A percentile compares a stretch with the other conserved stretches of the same genome.
Evolutionary conservation across 2,888 invertebrate genomes (phyloP).

Genomic region (Cheilosia grossa): DNA sequence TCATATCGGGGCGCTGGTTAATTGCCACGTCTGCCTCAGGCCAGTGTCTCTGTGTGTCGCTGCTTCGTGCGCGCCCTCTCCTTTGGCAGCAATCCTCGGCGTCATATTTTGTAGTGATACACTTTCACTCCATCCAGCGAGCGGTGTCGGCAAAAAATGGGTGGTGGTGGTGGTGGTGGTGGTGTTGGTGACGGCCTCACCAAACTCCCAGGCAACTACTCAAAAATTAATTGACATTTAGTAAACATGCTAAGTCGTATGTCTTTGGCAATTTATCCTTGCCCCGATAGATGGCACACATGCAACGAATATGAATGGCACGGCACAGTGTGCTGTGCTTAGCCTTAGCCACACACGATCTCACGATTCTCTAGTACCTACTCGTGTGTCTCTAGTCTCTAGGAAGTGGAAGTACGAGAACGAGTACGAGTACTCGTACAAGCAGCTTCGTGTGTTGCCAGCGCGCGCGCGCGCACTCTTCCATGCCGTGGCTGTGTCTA

Average conservation of each 20-base stretch:
- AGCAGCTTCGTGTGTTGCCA: constrained; percentile 45
- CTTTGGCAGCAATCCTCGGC: constrained; percentile 32
- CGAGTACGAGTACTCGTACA: not conserved
- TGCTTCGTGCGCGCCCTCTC: constrained; percentile 11
- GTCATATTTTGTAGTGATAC: constrained; percentile 69
- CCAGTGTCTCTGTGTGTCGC: not conserved
- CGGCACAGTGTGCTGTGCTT: not conserved
- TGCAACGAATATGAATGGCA: constrained; percentile 64
- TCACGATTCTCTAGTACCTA: constrained; percentile 62
- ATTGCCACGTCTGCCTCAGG: constrained; percentile 59
- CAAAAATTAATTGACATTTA: constrained; percentile 75
- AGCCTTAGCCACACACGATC: constrained; percentile 68
- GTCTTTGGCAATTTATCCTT: constrained; percentile 74
- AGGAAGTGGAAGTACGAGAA: not conserved
- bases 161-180: constrained; percentile 45
- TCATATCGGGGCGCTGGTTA: constrained; percentile 50
- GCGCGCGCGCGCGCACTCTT: constrained; percentile 55
- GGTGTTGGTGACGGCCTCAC: constrained; percentile 37
- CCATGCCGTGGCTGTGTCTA: constrained; percentile 59
- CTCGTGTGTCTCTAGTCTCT: not conserved
- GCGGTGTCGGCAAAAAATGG: constrained; percentile 38
- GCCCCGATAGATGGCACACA: constrained; percentile 68
- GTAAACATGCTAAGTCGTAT: constrained; percentile 75
- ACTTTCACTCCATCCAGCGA: constrained; percentile 62
- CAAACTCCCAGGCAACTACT: constrained; percentile 67